Evolutionary conservation across 2,797 vertebrate species (phyloP).

Genomic region (Enteromius viviparus): DNA sequence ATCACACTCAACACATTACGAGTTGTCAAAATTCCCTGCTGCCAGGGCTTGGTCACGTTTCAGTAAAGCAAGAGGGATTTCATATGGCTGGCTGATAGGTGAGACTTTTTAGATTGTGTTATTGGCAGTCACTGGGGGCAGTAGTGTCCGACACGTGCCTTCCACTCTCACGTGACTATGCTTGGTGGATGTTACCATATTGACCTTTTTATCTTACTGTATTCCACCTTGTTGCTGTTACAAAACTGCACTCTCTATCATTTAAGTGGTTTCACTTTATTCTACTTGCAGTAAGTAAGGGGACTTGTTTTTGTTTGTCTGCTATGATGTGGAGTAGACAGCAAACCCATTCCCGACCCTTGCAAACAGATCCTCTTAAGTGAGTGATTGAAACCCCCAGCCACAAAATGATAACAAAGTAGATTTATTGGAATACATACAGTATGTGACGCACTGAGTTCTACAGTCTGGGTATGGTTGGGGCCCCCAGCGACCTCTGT

Average conservation of each 20-base stretch:
- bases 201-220: not conserved
- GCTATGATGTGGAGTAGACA: not conserved
- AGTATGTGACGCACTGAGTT: not conserved
- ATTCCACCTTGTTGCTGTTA: not conserved
- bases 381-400: constrained; percentile 29
- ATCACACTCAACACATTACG: constrained; percentile 62
- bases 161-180: not conserved
- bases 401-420: constrained; percentile 36
- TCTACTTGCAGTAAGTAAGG: not conserved
- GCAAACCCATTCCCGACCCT: not conserved
- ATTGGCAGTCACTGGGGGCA: constrained; percentile 18
- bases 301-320: not conserved
- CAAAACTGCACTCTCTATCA: not conserved
- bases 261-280: constrained; percentile 19
- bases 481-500: not conserved
- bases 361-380: constrained; percentile 33
- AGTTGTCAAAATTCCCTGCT: constrained; percentile 64
- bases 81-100: constrained; percentile 61
- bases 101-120: constrained; percentile 56
- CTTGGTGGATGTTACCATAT: not conserved
- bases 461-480: not conserved
- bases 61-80: constrained; percentile 62
- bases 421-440: not conserved
- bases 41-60: constrained; percentile 60
- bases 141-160: constrained; percentile 25